These are phyloP conservation scores for Baryphthengus martii DNA, from an alignment of 2,113 vertebrate genomes.

Conservation along the genomic window DNA sequence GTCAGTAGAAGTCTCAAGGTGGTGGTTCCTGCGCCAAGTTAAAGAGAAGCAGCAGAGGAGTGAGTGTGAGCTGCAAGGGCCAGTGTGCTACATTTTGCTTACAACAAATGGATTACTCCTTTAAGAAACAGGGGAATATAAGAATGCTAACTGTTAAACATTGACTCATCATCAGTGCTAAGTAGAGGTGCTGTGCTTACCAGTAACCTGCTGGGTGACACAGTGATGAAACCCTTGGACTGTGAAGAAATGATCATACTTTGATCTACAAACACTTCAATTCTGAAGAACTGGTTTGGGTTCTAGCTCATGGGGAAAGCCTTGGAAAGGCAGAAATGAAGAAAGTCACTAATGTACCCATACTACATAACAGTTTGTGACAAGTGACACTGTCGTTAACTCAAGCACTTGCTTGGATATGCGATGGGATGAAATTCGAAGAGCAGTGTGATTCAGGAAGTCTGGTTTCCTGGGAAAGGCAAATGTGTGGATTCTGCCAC, in stretches of 20 bases:
- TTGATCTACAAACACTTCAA: not conserved
- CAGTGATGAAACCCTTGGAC: not conserved
- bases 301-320: not conserved
- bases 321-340: not conserved
- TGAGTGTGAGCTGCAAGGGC: not conserved
- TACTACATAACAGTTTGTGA: not conserved
- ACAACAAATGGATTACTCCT: not conserved
- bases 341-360: fast-evolving
- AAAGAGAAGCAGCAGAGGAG: not conserved
- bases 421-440: not conserved
- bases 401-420: not conserved
- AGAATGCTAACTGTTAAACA: not conserved
- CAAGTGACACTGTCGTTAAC: not conserved
- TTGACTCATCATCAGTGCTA: not conserved
- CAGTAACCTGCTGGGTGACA: not conserved
- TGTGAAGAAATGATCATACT: not conserved
- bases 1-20: not conserved
- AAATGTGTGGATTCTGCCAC: not conserved
- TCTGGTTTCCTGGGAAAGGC: not conserved
- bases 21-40: not conserved
- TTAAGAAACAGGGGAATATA: not conserved
- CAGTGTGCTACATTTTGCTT: not conserved
- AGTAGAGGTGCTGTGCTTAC: not conserved
- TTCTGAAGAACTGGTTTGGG: not conserved
- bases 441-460: not conserved